phyloP scores from a whole-genome alignment of 2,888 invertebrate genomes.

The Diogma glabrata region DNA sequence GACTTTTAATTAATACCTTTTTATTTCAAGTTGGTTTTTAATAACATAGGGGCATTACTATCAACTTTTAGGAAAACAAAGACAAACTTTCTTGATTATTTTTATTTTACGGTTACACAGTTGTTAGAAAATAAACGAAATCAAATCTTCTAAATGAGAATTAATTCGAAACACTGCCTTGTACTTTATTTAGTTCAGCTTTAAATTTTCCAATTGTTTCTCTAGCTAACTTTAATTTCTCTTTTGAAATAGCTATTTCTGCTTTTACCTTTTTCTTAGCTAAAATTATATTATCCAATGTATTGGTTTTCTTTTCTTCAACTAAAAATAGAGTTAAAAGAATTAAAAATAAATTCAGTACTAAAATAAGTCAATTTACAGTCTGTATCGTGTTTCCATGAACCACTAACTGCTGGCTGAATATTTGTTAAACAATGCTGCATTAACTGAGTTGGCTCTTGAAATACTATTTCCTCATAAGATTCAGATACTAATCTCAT shows the following conservation, averaged over 20 bases:
- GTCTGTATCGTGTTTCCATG: slow-evolving; percentile 78
- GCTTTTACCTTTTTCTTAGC: slow-evolving; percentile 70
- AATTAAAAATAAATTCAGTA: slow-evolving; percentile 14
- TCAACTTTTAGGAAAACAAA: too few relatives aligned
- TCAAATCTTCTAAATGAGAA: too few relatives aligned
- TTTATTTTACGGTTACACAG: too few relatives aligned
- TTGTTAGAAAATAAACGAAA: too few relatives aligned
- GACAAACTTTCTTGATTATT: too few relatives aligned
- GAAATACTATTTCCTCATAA: slow-evolving; percentile 92
- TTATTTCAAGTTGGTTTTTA: too few relatives aligned
- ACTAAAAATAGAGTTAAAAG: slow-evolving; percentile 46
- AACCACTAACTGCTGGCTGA: slow-evolving; percentile 58
- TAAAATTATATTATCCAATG: slow-evolving; percentile 59
- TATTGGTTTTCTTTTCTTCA: slow-evolving; percentile 77
- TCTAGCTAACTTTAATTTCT: slow-evolving; percentile 70
- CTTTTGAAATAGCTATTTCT: slow-evolving; percentile 76
- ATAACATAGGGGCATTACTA: too few relatives aligned
- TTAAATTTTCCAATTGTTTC: slow-evolving; percentile 77
- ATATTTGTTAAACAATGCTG: slow-evolving; percentile 72
- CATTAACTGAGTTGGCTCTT: slow-evolving; percentile 83
- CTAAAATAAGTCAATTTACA: slow-evolving; percentile 29
- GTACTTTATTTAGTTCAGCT: slow-evolving; percentile 49
- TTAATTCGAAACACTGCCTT: slow-evolving; percentile 18
- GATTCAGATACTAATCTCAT: slow-evolving; percentile 79
- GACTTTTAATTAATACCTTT: too few relatives aligned